Evolutionary conservation across 2,888 invertebrate species (phyloP).

Genomic region (Therioaphis trifolii): DNA sequence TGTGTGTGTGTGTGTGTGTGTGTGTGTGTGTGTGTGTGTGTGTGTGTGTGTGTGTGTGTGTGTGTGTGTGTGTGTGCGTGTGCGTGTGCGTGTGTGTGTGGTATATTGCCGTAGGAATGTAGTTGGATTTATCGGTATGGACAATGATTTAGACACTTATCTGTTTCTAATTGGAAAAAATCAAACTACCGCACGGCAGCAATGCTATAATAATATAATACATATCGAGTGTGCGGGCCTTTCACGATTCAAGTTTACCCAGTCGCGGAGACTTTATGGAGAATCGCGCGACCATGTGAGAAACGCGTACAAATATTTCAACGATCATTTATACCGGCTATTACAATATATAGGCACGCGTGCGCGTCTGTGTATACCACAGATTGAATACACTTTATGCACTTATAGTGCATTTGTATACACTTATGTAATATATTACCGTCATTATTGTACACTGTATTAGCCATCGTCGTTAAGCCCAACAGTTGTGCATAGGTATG

Average conservation of each 20-base stretch:
- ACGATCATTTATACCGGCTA: too few relatives aligned
- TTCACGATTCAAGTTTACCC: slow-evolving; percentile 21
- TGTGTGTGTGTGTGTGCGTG: background rate
- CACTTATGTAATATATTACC: too few relatives aligned
- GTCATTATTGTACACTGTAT: too few relatives aligned
- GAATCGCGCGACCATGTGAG: background rate
- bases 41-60: background rate
- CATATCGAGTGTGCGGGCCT: background rate
- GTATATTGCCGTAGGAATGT: slow-evolving; percentile 28
- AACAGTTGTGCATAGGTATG: too few relatives aligned
- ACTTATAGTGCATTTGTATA: too few relatives aligned
- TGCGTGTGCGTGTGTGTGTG: too few relatives aligned
- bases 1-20: background rate
- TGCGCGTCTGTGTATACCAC: too few relatives aligned
- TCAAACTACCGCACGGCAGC: too few relatives aligned
- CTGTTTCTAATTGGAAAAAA: slow-evolving; percentile 30
- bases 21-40: background rate
- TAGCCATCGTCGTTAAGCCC: too few relatives aligned
- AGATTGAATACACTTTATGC: too few relatives aligned
- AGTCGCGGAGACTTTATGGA: background rate
- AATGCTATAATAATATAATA: background rate
- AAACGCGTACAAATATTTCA: background rate
- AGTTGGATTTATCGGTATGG: slow-evolving; percentile 43
- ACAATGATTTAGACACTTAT: slow-evolving; percentile 49
- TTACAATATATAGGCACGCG: too few relatives aligned